Conservation (phyloP, 2,797 vertebrate species). For the Parauchenoglanis punctatus region DNA sequence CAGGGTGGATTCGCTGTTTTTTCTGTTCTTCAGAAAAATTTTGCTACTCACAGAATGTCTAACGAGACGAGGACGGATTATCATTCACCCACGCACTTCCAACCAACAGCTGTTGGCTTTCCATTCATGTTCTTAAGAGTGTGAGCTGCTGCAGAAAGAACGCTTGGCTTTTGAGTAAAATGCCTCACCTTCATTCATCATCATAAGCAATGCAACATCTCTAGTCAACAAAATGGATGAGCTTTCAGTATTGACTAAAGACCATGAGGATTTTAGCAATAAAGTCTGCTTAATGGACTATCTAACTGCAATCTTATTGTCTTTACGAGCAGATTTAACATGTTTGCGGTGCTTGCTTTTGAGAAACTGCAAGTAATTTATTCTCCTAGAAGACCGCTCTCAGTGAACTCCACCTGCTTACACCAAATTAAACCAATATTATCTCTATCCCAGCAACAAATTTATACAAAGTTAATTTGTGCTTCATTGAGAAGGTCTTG, state of each 20-base stretch:
- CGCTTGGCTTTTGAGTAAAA: not conserved
- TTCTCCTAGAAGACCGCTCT: not conserved
- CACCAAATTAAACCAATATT: not conserved
- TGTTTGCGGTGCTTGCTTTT: not conserved
- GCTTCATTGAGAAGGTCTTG: not conserved
- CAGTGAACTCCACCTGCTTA: not conserved
- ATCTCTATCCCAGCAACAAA: not conserved
- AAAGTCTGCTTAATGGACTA: not conserved
- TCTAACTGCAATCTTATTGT: not conserved
- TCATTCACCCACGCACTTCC: not conserved
- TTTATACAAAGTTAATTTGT: not conserved
- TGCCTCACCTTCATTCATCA: too few species aligned
- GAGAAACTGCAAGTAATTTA: not conserved
- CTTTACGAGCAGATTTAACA: not conserved
- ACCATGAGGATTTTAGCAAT: not conserved
- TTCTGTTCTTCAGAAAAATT: not conserved
- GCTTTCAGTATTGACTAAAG: not conserved
- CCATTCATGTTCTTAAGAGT: not conserved
- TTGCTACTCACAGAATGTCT: not conserved
- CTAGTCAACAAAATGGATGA: not conserved
- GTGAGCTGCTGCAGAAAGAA: not conserved
- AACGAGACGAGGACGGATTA: not conserved
- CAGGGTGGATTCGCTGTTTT: not conserved
- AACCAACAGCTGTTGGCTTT: not conserved
- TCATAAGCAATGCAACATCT: not conserved